Evolutionary conservation across 2,797 vertebrate species (phyloP), one percentile per base, ranked within the genome.

Genomic region (Neoniphon sammara): DNA sequence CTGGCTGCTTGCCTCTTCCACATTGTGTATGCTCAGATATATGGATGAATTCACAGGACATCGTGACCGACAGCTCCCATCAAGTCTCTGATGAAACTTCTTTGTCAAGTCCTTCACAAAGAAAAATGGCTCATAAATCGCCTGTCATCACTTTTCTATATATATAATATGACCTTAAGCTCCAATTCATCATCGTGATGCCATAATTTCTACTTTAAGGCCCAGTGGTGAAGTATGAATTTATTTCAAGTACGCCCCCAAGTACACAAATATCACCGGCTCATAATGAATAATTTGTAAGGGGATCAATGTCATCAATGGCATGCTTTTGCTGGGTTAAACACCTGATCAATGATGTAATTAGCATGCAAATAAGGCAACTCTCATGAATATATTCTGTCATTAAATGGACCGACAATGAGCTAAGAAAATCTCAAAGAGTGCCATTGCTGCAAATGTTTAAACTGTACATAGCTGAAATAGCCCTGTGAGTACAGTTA

Each of bases 381-480:
- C 46, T 9, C 7, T 11, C 25, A 9, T 27, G 5, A 20, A 11
- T 50, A 27, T 36, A 47, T 42, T n/a, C 21, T 27, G 23, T 4
- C 34, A 57, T 8, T 20, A 23, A 50, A 34, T 17, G 18, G 17
- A 9, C 3, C 42, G 10, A 63, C 15, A 17, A 18, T 79, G 76
- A 78, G 61, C 62, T 81, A 20, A 27, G 70, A 15, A 84, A 88
- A 88, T 85, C 87, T 89, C 87, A 84, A 69, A 78, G 0, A 21
- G 30, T 50, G 63, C 59, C 54, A 23, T 66, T 50, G 46, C 10
- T 31, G 60, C 50, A 44, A 1, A 21, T 36, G 63, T 17, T 15
- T 7, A 5, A 53, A 53, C 9, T 53, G 18, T 18, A 15, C 50
- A 5, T 18, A 23, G 18, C 2, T 23, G 50, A 53, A 53, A 53